Conservation (phyloP, 2,113 vertebrate genomes). For the Raphicerus campestris region DNA sequence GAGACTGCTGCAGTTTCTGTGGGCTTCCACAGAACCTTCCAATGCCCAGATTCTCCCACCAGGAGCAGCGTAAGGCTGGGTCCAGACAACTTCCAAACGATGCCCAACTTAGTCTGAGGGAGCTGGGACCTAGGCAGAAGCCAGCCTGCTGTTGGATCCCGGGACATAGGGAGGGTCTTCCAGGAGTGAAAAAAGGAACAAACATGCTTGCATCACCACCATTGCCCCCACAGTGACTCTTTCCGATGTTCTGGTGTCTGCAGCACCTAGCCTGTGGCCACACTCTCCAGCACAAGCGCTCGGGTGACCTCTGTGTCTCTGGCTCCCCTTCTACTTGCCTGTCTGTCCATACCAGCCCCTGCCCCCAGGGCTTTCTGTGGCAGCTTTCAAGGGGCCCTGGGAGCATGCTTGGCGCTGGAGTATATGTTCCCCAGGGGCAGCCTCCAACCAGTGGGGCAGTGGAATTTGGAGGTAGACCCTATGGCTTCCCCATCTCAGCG, state of each 20-base stretch:
- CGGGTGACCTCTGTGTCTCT: neutral
- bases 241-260: neutral
- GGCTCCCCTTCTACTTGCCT: neutral
- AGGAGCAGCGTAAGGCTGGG: neutral
- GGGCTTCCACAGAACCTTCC: neutral
- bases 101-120: neutral
- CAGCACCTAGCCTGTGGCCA: neutral
- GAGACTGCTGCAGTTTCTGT: neutral
- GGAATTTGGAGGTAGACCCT: neutral
- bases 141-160: neutral
- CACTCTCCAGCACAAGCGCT: neutral
- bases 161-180: neutral
- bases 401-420: neutral
- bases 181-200: neutral
- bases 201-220: neutral
- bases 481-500: neutral
- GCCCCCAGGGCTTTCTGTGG: neutral
- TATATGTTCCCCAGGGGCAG: neutral
- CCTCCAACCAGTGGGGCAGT: neutral
- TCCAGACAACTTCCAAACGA: neutral
- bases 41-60: neutral
- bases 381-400: neutral
- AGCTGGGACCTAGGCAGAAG: neutral
- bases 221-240: neutral
- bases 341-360: neutral